Evolutionary conservation across 1,140 invertebrate genomes (phyloP).

Genomic region (Drosophila insularis): DNA sequence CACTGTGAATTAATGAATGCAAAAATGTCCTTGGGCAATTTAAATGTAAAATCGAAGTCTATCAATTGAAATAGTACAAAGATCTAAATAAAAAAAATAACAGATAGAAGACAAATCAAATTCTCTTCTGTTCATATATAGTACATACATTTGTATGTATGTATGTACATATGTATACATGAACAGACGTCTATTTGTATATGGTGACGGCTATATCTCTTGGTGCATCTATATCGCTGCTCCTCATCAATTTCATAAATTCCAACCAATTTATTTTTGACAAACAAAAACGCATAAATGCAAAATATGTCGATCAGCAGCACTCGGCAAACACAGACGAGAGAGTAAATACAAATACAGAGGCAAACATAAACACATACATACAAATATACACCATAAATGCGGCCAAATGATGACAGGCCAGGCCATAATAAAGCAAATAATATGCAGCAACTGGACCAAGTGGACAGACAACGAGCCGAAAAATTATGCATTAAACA

Average conservation of each 20-base stretch:
- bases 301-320: conserved; percentile 36
- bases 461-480: not conserved
- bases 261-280: conserved; percentile 23
- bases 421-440: conserved; percentile 39
- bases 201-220: not conserved
- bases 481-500: conserved; percentile 60
- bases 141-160: not conserved
- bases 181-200: too few relatives aligned
- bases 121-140: too few relatives aligned
- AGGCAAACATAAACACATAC: not conserved
- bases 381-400: conserved; percentile 42
- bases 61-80: too few relatives aligned
- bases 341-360: conserved; percentile 5
- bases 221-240: not conserved
- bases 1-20: too few relatives aligned
- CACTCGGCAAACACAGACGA: conserved; percentile 61
- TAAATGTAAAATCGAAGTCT: too few relatives aligned
- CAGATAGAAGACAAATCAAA: too few relatives aligned
- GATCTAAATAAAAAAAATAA: too few relatives aligned
- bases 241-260: conserved; percentile 7
- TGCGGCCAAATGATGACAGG: conserved; percentile 36
- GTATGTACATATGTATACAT: not conserved
- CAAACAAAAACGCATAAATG: conserved; percentile 20
- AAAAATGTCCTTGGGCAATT: too few relatives aligned
- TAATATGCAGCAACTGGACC: conserved; percentile 43